Evolutionary conservation across 2,888 invertebrate genomes (phyloP), one percentile per base, ranked within the genome.

Genomic region (Nomada lathburiana): DNA sequence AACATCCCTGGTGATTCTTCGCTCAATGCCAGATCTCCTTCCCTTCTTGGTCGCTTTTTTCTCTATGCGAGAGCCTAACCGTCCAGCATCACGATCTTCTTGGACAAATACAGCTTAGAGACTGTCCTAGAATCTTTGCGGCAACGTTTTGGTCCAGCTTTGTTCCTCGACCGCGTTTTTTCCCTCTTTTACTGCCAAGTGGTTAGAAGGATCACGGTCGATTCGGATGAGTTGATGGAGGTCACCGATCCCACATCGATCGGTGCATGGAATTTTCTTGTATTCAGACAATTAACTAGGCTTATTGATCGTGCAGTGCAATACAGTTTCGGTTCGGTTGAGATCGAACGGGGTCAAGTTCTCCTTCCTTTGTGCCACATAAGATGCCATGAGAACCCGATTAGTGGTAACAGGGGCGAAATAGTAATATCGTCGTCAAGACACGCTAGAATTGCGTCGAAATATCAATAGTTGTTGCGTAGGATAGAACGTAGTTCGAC

Each of bases 301-400:
- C 71, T 76, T 81, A 85, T 80, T 73, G 80, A 81, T 86, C 80
- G 82, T 57, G 53, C 52, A 62, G 68, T 42, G 62, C 70, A 70
- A 76, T 68, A 79, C 73, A 76, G 77, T 84, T 83, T 76, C 82
- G 60, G 79, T 82, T 76, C 62, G 68, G 70, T 65, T 70, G 55
- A 81, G 57, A 79, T 79, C 82, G 71, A 84, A 86, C 65, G 74
- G 77, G 85, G 82, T 86, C 73, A 84, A 85, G 81, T 85, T 82
- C 81, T 80, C 82, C 82, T 80, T 77, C 75, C 79, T 77, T 83
- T 75, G 63, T 82, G 70, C 69, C 53, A 50, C 65, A 26, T 71
- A 78, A 83, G 85, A 80, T 76, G 72, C 74, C 77, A 77, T 55
- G 82, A 68, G 72, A 50, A 80, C 42, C 63, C 76, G 80, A 86